phyloP scores from a whole-genome alignment of 1,140 invertebrate species.

The Onthophagus taurus region DNA sequence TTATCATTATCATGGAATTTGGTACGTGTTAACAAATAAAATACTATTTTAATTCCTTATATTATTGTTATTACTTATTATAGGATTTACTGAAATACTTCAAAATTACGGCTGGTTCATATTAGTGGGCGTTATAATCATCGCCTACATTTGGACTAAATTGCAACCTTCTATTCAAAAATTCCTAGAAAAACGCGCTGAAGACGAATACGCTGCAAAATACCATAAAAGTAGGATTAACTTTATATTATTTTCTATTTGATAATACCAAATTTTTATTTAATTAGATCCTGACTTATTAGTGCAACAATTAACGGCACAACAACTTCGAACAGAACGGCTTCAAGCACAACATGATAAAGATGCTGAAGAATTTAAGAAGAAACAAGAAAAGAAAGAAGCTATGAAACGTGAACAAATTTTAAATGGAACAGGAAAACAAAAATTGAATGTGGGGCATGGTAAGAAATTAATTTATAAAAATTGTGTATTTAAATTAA shows the following conservation, averaged over 20 bases:
- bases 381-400: constrained; percentile 31
- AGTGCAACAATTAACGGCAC: constrained; percentile 27
- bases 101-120: constrained; percentile 25
- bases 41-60: too few relatives aligned
- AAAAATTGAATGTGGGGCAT: constrained; percentile 19
- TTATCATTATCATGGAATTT: too few relatives aligned
- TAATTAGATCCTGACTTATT: constrained; percentile 38
- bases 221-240: constrained; percentile 39
- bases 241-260: neutral
- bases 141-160: constrained; percentile 19
- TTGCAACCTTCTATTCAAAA: constrained; percentile 16
- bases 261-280: constrained; percentile 4
- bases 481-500: constrained; percentile 6
- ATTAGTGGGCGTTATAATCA: constrained; percentile 13
- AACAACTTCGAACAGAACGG: constrained; percentile 33
- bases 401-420: constrained; percentile 16
- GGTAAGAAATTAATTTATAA: constrained; percentile 4
- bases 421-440: constrained; percentile 12
- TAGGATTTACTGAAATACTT: too few relatives aligned
- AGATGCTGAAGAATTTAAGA: constrained; percentile 25
- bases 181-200: constrained; percentile 26
- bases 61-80: too few relatives aligned
- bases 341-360: constrained; percentile 39
- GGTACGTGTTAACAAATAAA: too few relatives aligned
- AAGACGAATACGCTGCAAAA: constrained; percentile 36